Conservation (phyloP, 2,797 vertebrate species). For the Nothura maculosa region DNA sequence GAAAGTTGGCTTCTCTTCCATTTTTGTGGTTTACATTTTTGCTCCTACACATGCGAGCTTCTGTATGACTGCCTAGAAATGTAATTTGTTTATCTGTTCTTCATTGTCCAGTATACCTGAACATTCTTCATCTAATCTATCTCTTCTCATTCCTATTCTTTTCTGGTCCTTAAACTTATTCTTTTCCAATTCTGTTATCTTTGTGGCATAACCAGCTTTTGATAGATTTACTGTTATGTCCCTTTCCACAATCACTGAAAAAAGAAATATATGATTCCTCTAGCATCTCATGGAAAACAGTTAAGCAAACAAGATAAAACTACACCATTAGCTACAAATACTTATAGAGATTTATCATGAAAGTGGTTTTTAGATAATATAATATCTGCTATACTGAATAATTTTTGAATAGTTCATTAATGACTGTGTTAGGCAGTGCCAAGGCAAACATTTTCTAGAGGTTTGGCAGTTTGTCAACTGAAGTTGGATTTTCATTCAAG, state of each 20-base stretch:
- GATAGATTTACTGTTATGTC: neutral
- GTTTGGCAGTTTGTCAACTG: neutral
- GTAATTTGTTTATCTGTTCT: neutral
- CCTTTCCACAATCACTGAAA: neutral
- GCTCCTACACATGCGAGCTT: neutral
- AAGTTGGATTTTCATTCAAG: neutral
- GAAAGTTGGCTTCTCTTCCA: neutral
- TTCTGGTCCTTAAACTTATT: too few relatives aligned
- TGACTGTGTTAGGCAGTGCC: neutral
- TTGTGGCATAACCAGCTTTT: neutral
- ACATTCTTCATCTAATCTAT: neutral
- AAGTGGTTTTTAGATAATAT: neutral
- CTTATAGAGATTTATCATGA: fast-evolving
- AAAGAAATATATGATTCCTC: neutral
- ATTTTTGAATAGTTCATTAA: neutral
- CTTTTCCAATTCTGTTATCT: neutral
- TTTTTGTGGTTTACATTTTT: neutral
- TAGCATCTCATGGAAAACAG: neutral
- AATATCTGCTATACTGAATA: neutral
- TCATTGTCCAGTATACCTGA: neutral
- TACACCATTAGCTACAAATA: neutral
- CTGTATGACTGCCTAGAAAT: neutral
- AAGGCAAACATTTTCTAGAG: neutral
- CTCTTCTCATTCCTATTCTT: neutral
- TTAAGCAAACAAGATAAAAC: neutral